Conservation (phyloP, 2,797 vertebrate genomes). For the Miichthys miiuy region DNA sequence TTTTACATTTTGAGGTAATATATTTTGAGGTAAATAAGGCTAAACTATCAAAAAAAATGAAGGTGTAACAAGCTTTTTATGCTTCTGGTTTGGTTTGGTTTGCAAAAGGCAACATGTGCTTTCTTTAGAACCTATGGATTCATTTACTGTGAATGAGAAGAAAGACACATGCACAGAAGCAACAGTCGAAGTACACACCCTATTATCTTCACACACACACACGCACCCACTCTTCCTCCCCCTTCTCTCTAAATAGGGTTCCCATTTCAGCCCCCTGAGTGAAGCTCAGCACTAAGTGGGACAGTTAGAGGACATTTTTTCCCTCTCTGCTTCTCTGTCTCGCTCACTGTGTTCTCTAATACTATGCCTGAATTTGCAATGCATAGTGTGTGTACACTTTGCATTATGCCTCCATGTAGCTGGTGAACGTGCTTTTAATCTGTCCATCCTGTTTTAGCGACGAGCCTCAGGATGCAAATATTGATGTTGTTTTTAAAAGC, state of each 20-base stretch:
- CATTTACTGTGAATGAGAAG: neutral
- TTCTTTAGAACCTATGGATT: constrained; percentile 15
- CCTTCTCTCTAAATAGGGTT: constrained; percentile 70
- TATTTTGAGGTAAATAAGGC: neutral
- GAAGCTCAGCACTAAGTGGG: constrained; percentile 76
- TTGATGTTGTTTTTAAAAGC: constrained; percentile 25
- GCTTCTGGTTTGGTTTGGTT: constrained; percentile 5
- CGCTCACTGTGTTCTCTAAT: constrained; percentile 26
- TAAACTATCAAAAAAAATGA: neutral
- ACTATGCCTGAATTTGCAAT: neutral
- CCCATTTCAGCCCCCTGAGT: constrained; percentile 76
- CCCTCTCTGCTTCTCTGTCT: constrained; percentile 38
- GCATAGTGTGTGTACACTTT: neutral
- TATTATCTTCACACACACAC: constrained; percentile 39
- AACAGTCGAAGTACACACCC: constrained; percentile 47
- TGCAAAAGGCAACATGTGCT: constrained; percentile 29
- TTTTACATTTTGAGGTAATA: neutral
- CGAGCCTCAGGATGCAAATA: constrained; percentile 27
- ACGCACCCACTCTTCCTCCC: constrained; percentile 6
- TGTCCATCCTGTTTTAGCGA: neutral
- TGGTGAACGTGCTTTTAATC: constrained; percentile 31
- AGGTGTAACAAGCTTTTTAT: neutral
- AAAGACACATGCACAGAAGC: constrained; percentile 24
- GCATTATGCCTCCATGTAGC: constrained; percentile 4
- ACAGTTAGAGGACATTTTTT: constrained; percentile 80